A percentile compares a stretch with the other conserved stretches of the same genome.
Conservation (phyloP, 2,113 vertebrate genomes). For the Triplophysa tibetana region DNA sequence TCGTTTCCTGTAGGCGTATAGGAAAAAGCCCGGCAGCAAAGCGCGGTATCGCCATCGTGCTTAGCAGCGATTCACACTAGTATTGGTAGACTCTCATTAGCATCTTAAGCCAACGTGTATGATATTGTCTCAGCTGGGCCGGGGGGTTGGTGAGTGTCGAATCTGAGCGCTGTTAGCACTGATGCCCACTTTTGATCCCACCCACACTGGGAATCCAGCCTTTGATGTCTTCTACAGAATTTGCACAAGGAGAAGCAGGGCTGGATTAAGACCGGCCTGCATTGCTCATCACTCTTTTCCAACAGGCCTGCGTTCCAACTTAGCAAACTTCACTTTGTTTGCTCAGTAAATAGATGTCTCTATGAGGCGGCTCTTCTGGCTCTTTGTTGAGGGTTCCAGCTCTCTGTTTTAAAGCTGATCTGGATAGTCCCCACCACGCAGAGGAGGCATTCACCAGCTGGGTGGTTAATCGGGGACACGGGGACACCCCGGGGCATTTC, state of each 20-base stretch:
- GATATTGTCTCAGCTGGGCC: constrained; percentile 33
- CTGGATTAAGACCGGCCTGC: constrained; percentile 14
- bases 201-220: constrained; percentile 29
- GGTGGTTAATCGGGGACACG: constrained; percentile 68
- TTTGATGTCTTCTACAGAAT: constrained; percentile 32
- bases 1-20: background rate
- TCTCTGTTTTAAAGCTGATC: constrained; percentile 70
- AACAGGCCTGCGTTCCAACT: constrained; percentile 11
- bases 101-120: constrained; percentile 7
- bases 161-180: background rate
- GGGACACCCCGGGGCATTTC: constrained; percentile 72
- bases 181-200: constrained; percentile 17
- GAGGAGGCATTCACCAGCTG: constrained; percentile 69
- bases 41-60: background rate
- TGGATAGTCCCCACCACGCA: constrained; percentile 69
- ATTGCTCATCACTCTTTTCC: constrained; percentile 30
- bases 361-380: constrained; percentile 8
- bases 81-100: constrained; percentile 3
- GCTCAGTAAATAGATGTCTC: constrained; percentile 28
- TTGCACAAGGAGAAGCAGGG: constrained; percentile 7
- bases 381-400: constrained; percentile 38
- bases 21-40: background rate
- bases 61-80: background rate
- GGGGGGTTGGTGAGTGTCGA: background rate
- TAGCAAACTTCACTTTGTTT: constrained; percentile 31